Base-by-base conservation (phyloP, 2,797 vertebrate genomes). In the Eulemur mongoz region DNA sequence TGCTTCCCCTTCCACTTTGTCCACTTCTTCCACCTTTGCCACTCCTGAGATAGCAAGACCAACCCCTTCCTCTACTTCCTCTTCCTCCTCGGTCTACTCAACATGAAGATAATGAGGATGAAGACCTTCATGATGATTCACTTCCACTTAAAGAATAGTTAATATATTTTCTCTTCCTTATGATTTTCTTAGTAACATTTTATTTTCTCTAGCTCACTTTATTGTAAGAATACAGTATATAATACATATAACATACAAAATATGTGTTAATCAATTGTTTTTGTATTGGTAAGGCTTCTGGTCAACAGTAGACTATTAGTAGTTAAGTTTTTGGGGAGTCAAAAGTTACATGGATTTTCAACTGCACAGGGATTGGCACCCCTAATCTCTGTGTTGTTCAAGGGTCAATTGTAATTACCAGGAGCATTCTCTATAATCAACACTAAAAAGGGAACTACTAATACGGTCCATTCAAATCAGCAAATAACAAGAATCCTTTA, bases 401-500 rank as follows among this genome's bases (percentile, higher is more conserved):
- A 54, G 13, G n/a, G n/a, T 78, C n/a, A 78, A 38, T 50, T 54
- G n/a, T 38, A 79, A 87, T 79, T 40, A 84, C 25, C n/a, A 63
- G 93, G 57, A 87, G 17, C 50, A 92, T 69, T 73, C 70, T 79
- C 70, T 95, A 52, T 52, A 95, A 65, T 27, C 59, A 95, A 3
- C 17, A 38, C 15, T 75, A 83, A 50, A 91, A 65, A 85, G 8
- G 43, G 32, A 81, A 78, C 9, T 59, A 79, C 15, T 92, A 67
- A 73, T 32, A 72, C 4, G 67, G 54, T 91, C 23, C 43, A 80
- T 93, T 91, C 23, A 73, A 96, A 25, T 63, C 20, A 81, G 52
- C 25, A 93, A 45, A 48, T 50, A 72, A 93, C 32, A 79, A 89
- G 93, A 92, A 38, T 59, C 20, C 15, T 95, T 92, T 70, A 93